Percentiles rank a stretch among this genome's conserved stretches.
These are phyloP conservation scores for Heptranchias perlo DNA, from an alignment of 2,113 vertebrate species.

Conservation along the genomic window DNA sequence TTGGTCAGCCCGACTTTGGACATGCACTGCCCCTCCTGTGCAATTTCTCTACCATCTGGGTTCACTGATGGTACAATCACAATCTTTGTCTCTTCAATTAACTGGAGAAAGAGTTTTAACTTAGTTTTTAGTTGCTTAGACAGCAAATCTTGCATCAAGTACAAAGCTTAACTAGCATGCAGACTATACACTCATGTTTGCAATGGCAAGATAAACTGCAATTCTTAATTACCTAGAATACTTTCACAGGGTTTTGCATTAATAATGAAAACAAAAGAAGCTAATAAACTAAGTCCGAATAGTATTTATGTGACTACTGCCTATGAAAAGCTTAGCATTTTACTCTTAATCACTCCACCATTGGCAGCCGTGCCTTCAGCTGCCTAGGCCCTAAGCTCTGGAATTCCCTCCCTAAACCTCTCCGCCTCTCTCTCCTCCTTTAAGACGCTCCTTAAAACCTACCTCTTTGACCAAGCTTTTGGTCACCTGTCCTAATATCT, in stretches of 20 bases:
- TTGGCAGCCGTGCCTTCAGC: no score
- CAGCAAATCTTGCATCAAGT: not conserved
- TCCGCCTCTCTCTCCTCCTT: no score
- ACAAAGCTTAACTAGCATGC: not conserved
- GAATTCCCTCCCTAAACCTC: no score
- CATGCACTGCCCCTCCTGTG: conserved; percentile 75
- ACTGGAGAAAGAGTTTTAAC: conserved; percentile 51
- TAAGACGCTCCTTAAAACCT: no score
- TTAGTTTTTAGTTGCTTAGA: not conserved
- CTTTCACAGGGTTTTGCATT: not conserved
- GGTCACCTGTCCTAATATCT: no score
- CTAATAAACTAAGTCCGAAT: not conserved
- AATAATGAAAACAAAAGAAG: conserved; percentile 5
- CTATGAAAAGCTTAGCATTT: not conserved
- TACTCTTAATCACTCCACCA: no score
- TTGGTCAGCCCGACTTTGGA: conserved; percentile 72
- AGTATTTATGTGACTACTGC: not conserved
- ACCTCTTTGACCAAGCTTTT: no score
- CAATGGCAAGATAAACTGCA: not conserved
- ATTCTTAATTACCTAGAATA: not conserved
- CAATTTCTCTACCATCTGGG: conserved; percentile 82
- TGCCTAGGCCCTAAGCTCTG: no score
- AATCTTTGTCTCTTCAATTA: conserved; percentile 85
- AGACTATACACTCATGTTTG: not conserved
- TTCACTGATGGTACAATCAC: conserved; percentile 90